Evolutionary conservation across 2,888 invertebrate species (phyloP), one percentile per base, ranked within the genome.

Genomic region (Lathronympha strigana): DNA sequence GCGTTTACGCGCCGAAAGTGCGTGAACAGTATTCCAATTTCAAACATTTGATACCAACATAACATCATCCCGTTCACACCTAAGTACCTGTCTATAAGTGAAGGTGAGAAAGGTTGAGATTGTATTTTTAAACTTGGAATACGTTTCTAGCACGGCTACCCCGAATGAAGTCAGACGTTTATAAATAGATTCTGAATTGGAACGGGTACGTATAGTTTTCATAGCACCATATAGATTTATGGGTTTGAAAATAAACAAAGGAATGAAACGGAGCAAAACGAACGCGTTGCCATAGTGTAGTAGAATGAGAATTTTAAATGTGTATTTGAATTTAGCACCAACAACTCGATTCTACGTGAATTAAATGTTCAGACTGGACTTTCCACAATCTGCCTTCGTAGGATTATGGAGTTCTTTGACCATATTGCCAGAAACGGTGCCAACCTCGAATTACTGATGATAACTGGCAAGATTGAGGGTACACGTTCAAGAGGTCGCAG

Each of bases 121-220:
- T 1, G 21, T 17, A 17, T n/a, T 13, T 47, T 23, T 45, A 13
- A 45, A 45, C 17, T 13, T n/a, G 11, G 47, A 47, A 47, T 47
- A 47, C 72, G 77, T 78, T 78, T 77, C 78, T 72, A 77, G 73
- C 73, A 71, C 53, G 58, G 62, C 55, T 66, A 63, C 72, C 70
- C 69, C 70, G 71, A 78, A 78, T 86, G 86, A 88, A 88, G 83
- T 86, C 86, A 87, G 84, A 77, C 68, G 72, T 77, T 77, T 86
- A 88, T 81, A 86, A 87, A 90, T 90, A 90, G 86, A 82, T 76
- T 73, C 75, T 72, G 74, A 83, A 82, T 81, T 74, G 77, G 78
- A 82, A 77, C 79, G 71, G 73, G 76, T 76, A 80, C 33, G 45
- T 50, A 50, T 78, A 80, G 78, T 77, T 84, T 83, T 82, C 79